Base-by-base conservation (phyloP, 2,888 invertebrate species). In the Monopis laevigella region DNA sequence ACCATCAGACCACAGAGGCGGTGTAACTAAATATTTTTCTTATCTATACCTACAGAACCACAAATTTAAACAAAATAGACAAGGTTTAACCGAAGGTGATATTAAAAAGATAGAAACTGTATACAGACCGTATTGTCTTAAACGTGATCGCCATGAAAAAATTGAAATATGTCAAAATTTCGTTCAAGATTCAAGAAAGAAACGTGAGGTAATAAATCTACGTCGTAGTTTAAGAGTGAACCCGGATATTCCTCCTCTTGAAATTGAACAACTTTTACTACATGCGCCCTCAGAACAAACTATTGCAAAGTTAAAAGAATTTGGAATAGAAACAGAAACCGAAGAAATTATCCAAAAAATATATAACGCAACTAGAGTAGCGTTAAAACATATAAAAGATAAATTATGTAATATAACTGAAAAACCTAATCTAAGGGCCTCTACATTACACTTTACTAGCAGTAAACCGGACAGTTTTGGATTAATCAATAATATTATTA, bases 91-190 rank as follows among this genome's bases (percentile, higher is more conserved):
- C 1, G 41, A 50, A 0, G 36, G 27, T 1, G 78, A 80, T 39
- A 2, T 75, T 0, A 55, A 56, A 3, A 77, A 72, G 45, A 65
- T 80, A 5, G 61, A 71, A 21, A 44, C 67, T 0, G 55, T 77
- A 0, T 80, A 80, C 46, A 68, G 67, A 0, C 52, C 61, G 0
- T 67, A 74, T 53, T 78, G 78, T 40, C 51, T 48, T 2, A 51
- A 50, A 0, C 48, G 78, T 27, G 75, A 78, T 12, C 52, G 77
- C 0, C 56, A 61, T 2, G 70, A 69, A 27, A 72, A 77, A 45
- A 45, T 69, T 0, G 65, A 71, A n/a, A 46, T 71, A 0, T 77
- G 77, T 40, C 68, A 68, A 39, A 58, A 60, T 1, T 75, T 65
- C 43, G 73, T 74, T 0, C 64, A 59, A 1, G 55, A 61, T 0